Evolutionary conservation across 1,140 invertebrate genomes (phyloP), one percentile per base, ranked within the genome.

Genomic region (Matsumurasca onukii): DNA sequence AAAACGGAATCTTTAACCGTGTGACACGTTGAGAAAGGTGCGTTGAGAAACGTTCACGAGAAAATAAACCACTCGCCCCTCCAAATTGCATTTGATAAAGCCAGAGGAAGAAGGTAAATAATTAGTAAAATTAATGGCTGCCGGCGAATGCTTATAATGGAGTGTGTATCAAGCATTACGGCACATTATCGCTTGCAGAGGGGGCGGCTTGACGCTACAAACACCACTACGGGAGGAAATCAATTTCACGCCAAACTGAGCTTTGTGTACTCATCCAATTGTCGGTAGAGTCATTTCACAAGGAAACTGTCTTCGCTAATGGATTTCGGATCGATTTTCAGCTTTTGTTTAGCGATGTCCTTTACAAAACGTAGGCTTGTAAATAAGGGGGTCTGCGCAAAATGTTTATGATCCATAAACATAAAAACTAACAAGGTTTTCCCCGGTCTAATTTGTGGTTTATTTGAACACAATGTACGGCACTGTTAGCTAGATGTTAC

Each of bases 181-280:
- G 55, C 55, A 59, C 55, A 59, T 59, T 59, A 59, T 59, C 55
- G 55, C 55, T 59, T 59, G 25, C 25, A 59, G 55, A 59, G 55
- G 22, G 22, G 55, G 22, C 55, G 55, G 55, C 55, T 59, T 59
- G 55, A 59, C 55, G 55, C 24, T 27, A 59, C 55, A 59, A 45
- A 65, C 62, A 45, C 62, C 62, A 65, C 31, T 65, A 65, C 27
- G 39, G 62, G 34, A 65, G 62, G 31, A 45, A 65, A 65, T 65
- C 62, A 65, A 65, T 65, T 65, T 65, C 62, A 65, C 62, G 62
- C 62, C 62, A 65, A 65, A 65, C 62, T 65, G 62, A 65, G 34
- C 62, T 65, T 65, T 65, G 62, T 65, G 62, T 65, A 65, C 62
- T 45, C 62, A 65, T 65, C 62, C 62, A 65, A 65, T 65, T 65